Conservation (phyloP, 1,140 invertebrate species). For the Heliconius nattereri region DNA sequence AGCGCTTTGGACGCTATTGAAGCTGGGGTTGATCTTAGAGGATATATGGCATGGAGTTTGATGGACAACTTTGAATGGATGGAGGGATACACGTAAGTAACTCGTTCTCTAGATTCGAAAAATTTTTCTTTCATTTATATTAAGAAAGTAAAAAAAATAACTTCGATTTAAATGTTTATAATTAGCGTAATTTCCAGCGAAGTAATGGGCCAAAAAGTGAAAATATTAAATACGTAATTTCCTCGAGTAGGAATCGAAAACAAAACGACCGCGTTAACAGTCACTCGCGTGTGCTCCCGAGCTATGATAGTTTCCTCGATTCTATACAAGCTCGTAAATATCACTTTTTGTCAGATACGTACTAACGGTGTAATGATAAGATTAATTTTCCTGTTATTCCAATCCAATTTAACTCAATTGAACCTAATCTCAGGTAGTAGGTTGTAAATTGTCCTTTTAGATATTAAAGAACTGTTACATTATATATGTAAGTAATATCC, state of each 20-base stretch:
- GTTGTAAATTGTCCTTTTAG: not conserved
- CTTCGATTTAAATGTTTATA: too few relatives aligned
- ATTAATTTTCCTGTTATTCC: not conserved
- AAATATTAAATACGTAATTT: too few relatives aligned
- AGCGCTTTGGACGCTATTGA: slow-evolving; percentile 84
- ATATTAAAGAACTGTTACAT: not conserved
- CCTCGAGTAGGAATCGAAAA: too few relatives aligned
- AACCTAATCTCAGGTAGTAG: not conserved
- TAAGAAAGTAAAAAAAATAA: too few relatives aligned
- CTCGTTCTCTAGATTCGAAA: too few relatives aligned
- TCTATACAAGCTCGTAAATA: not conserved
- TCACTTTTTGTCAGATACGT: not conserved
- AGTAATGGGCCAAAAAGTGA: too few relatives aligned
- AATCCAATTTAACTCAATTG: not conserved
- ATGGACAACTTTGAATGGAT: slow-evolving; percentile 43
- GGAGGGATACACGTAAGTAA: slow-evolving; percentile 81
- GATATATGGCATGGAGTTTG: slow-evolving; percentile 65
- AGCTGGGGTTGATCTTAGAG: slow-evolving; percentile 84
- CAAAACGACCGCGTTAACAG: too few relatives aligned
- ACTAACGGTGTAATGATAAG: not conserved
- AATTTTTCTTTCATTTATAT: too few relatives aligned
- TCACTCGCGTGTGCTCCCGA: too few relatives aligned
- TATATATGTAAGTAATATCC: too few relatives aligned
- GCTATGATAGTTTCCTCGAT: not conserved
- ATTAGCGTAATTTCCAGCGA: too few relatives aligned